Evolutionary conservation across 1,140 invertebrate species (phyloP), one percentile per base, ranked within the genome.

Genomic region (Drosophila rhopaloa): DNA sequence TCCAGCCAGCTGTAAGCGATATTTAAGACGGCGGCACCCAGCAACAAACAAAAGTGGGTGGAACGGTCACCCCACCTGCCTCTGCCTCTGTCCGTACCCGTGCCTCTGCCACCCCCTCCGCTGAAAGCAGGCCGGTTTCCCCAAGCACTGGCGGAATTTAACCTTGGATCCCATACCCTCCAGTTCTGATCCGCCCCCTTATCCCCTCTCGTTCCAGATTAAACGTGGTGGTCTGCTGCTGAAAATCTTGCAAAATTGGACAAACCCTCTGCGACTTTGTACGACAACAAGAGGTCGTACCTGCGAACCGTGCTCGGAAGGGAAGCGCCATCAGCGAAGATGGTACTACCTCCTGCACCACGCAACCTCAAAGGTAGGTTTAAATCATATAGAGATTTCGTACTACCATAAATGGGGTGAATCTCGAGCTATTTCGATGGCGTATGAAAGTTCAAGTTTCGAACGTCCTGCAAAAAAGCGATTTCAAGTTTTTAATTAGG

Each of bases 231-330:
- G 35, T 70, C 71, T 63, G 68, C 73, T 81, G 66, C 68, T 84
- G 43, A 85, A 89, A 89, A 84, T 50, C 71, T 58, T 83, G 68
- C 89, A 91, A 91, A 91, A 91, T 91, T 91, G 89, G 89, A 89
- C 89, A 91, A 90, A 91, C 84, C 81, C 89, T 91, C 62, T 91
- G 89, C 63, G 89, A 91, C 57, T 91, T 91, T 81, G 89, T 91
- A 91, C 89, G 89, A 89, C 89, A 91, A 70, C 85, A 90, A 80
- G 89, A 91, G 71, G 89, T 91, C 89, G 89, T 91, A 91, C 89
- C 89, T 54, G 27, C 81, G 53, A 81, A 78, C 79, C 81, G 81
- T 85, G 80, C 80, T 89, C 74, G 81, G 79, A 89, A 82, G 76
- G 76, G 71, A 80, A 89, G 79, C 76, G 84, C 90, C 89, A 91